phyloP scores from a whole-genome alignment of 2,888 invertebrate species.

The Hydriomena furcata region DNA sequence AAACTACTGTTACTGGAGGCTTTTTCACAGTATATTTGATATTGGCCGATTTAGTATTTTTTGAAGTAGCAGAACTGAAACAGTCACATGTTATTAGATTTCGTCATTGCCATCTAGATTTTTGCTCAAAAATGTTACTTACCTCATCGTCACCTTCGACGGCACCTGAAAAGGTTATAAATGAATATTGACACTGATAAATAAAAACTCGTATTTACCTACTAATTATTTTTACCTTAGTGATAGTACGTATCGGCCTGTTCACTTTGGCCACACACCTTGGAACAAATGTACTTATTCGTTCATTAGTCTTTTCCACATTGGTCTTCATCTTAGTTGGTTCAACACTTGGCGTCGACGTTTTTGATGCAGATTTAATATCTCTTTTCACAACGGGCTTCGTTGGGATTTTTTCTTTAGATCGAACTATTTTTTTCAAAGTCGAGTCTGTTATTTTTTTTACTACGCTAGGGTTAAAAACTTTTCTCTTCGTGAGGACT shows the following conservation, averaged over 20 bases:
- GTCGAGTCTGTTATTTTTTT: conserved; percentile 38
- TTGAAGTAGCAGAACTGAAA: conserved; percentile 49
- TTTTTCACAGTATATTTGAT: conserved; percentile 41
- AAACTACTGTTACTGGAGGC: conserved; percentile 28
- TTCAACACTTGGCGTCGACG: neutral
- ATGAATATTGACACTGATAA: neutral
- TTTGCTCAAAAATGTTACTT: conserved; percentile 26
- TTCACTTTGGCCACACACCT: conserved; percentile 4
- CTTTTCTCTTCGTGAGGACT: conserved; percentile 40
- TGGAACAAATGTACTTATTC: neutral
- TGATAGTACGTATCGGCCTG: conserved; percentile 31
- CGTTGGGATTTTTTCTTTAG: conserved; percentile 30
- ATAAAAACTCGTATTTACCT: neutral
- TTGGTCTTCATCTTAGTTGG: conserved; percentile 1
- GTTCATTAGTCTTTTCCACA: neutral
- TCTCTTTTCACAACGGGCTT: conserved; percentile 8
- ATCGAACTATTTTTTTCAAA: conserved; percentile 37
- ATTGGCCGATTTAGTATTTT: conserved; percentile 45
- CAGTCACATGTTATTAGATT: conserved; percentile 13
- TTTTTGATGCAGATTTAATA: conserved; percentile 1
- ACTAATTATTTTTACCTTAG: conserved; percentile 44
- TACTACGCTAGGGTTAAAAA: conserved; percentile 30
- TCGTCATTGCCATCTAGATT: conserved; percentile 24
- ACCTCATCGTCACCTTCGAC: conserved; percentile 54
- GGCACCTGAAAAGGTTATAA: conserved; percentile 49